These are phyloP conservation scores for Bombus cullumanus DNA, from an alignment of 1,140 invertebrate species.

Conservation along the genomic window DNA sequence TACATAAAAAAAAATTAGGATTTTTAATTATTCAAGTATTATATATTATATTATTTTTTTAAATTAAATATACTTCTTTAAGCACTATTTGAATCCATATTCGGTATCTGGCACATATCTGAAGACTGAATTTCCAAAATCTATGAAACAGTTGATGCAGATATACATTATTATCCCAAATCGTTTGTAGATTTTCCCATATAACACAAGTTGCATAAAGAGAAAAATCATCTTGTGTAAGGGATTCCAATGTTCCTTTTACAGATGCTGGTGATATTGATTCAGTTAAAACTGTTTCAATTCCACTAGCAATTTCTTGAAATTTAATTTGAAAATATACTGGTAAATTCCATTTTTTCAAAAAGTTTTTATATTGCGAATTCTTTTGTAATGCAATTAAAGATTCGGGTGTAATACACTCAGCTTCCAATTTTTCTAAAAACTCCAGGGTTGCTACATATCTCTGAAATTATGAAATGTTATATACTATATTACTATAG, in stretches of 20 bases:
- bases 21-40: constrained; percentile 12
- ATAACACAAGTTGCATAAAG: constrained; percentile 82
- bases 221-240: constrained; percentile 79
- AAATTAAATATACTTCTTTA: constrained; percentile 70
- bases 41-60: constrained; percentile 62
- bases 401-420: constrained; percentile 84
- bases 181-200: constrained; percentile 85
- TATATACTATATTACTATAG: neutral
- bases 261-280: constrained; percentile 73
- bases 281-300: constrained; percentile 85
- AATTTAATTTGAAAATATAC: constrained; percentile 97
- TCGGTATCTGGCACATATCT: constrained; percentile 90
- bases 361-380: constrained; percentile 88
- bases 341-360: constrained; percentile 95
- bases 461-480: constrained; percentile 82
- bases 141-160: constrained; percentile 89
- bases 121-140: constrained; percentile 94
- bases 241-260: constrained; percentile 69
- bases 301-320: constrained; percentile 92
- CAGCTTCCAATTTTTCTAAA: constrained; percentile 88
- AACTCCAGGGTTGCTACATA: constrained; percentile 92
- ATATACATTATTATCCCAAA: constrained; percentile 90
- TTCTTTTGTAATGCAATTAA: constrained; percentile 85
- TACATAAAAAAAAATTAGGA: constrained; percentile 10
- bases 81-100: constrained; percentile 86